Percentiles rank a stretch among this genome's conserved stretches.
Evolutionary conservation across 1,140 invertebrate genomes (phyloP).

Genomic region (Drosophila lacertosa): DNA sequence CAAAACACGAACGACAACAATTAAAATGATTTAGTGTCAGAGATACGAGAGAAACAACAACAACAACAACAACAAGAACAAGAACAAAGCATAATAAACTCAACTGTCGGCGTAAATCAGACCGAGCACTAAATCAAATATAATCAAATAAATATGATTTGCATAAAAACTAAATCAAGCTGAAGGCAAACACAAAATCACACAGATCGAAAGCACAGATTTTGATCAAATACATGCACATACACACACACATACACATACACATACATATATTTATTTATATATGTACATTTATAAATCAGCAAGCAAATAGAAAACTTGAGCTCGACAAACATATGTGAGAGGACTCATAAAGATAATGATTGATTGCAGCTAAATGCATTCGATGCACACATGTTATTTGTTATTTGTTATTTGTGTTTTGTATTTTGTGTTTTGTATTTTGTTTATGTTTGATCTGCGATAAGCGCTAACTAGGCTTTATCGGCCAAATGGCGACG

Average conservation of each 20-base stretch:
- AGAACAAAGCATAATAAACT: slow-evolving; percentile 68
- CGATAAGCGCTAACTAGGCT: slow-evolving; percentile 72
- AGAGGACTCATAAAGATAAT: slow-evolving; percentile 64
- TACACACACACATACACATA: too few species aligned
- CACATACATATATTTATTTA: too few species aligned
- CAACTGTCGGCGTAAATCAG: slow-evolving; percentile 76
- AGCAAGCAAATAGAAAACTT: neutral
- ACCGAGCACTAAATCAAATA: slow-evolving; percentile 66
- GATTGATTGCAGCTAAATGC: slow-evolving; percentile 67
- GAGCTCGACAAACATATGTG: slow-evolving; percentile 61
- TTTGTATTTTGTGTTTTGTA: slow-evolving; percentile 3
- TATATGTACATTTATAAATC: slow-evolving; percentile 1
- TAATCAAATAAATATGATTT: slow-evolving; percentile 81
- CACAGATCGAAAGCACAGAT: slow-evolving; percentile 19
- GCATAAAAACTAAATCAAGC: slow-evolving; percentile 73
- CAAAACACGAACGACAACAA: slow-evolving; percentile 79
- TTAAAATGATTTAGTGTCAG: slow-evolving; percentile 79
- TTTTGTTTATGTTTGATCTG: slow-evolving; percentile 48
- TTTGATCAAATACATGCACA: slow-evolving; percentile 11
- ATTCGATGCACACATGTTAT: slow-evolving; percentile 60
- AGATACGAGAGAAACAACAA: slow-evolving; percentile 57
- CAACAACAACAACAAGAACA: slow-evolving; percentile 39
- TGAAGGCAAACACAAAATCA: slow-evolving; percentile 40
- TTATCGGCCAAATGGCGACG: slow-evolving; percentile 45
- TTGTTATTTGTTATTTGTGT: slow-evolving; percentile 33